Evolutionary conservation across 1,140 invertebrate species (phyloP).

Genomic region (Orussus abietinus): DNA sequence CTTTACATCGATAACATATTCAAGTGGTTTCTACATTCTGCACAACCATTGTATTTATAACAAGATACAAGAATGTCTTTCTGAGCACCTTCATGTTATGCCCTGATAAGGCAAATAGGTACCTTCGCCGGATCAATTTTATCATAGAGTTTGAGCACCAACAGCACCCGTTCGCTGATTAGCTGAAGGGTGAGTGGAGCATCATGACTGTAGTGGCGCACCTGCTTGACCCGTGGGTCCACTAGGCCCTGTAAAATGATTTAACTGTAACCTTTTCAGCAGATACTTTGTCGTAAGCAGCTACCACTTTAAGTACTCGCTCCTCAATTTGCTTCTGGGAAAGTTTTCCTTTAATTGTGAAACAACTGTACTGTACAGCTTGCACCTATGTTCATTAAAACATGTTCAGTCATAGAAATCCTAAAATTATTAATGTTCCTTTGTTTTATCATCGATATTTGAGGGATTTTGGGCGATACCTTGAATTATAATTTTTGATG

Average conservation of each 20-base stretch:
- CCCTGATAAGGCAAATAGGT: no score
- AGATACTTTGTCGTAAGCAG: conserved; percentile 75
- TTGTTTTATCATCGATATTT: conserved; percentile 1
- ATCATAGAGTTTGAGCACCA: conserved; percentile 94
- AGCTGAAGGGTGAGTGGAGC: conserved; percentile 75
- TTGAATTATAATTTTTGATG: background rate
- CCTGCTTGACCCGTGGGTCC: conserved; percentile 53
- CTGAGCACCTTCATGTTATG: no score
- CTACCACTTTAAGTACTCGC: conserved; percentile 73
- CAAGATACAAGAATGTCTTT: no score
- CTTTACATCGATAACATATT: conserved; percentile 8
- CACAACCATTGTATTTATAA: no score
- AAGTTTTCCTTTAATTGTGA: conserved; percentile 12
- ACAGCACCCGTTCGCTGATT: conserved; percentile 82
- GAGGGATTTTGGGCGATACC: background rate
- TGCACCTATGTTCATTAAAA: conserved; percentile 22
- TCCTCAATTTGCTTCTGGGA: conserved; percentile 60
- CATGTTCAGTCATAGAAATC: background rate
- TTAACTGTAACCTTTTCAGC: conserved; percentile 65
- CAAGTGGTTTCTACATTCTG: no score
- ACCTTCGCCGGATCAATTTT: conserved; percentile 93
- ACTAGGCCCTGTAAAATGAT: conserved; percentile 61
- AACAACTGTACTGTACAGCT: conserved; percentile 15
- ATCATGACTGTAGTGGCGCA: conserved; percentile 68
- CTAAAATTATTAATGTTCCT: conserved; percentile 3